Percentiles rank a stretch among this genome's conserved stretches.
phyloP scores from a whole-genome alignment of 2,888 invertebrate genomes.

The Eucriotettix oculatus region DNA sequence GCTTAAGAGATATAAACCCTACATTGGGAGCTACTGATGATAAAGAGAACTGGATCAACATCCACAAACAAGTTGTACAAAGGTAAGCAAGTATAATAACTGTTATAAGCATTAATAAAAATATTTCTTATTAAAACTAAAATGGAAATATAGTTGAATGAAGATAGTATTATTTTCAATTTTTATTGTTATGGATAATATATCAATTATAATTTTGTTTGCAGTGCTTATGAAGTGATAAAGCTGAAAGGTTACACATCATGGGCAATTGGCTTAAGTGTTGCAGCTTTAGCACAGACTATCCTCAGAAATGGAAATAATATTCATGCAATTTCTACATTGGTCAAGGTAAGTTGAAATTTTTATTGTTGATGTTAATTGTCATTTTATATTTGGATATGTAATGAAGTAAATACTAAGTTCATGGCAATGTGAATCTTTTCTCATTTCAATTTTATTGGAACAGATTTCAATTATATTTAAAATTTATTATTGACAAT shows the following conservation, averaged over 20 bases:
- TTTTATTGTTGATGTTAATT: not conserved
- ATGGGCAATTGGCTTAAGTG: slow-evolving; percentile 77
- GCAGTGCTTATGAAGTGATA: slow-evolving; percentile 72
- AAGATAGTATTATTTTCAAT: too few relatives aligned
- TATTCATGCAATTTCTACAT: slow-evolving; percentile 64
- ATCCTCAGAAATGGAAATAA: slow-evolving; percentile 56
- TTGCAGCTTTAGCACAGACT: slow-evolving; percentile 50
- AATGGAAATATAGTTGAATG: too few relatives aligned
- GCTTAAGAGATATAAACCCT: slow-evolving; percentile 60
- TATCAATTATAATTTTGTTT: slow-evolving; percentile 11
- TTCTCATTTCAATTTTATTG: too few relatives aligned
- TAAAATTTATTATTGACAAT: too few relatives aligned
- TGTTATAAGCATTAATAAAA: too few relatives aligned
- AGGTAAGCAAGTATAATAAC: slow-evolving; percentile 24
- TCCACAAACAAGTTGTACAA: slow-evolving; percentile 68
- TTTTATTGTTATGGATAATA: too few relatives aligned
- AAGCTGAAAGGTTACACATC: slow-evolving; percentile 79
- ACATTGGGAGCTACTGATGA: slow-evolving; percentile 54
- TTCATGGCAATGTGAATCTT: too few relatives aligned
- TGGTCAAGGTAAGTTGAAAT: slow-evolving; percentile 43
- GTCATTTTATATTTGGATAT: not conserved
- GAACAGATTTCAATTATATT: too few relatives aligned
- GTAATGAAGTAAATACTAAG: too few relatives aligned
- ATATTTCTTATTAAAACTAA: too few relatives aligned
- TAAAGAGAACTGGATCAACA: slow-evolving; percentile 57